A percentile compares a stretch with the other conserved stretches of the same genome.
phyloP scores from a whole-genome alignment of 2,113 vertebrate species.

The Chamaea fasciata region DNA sequence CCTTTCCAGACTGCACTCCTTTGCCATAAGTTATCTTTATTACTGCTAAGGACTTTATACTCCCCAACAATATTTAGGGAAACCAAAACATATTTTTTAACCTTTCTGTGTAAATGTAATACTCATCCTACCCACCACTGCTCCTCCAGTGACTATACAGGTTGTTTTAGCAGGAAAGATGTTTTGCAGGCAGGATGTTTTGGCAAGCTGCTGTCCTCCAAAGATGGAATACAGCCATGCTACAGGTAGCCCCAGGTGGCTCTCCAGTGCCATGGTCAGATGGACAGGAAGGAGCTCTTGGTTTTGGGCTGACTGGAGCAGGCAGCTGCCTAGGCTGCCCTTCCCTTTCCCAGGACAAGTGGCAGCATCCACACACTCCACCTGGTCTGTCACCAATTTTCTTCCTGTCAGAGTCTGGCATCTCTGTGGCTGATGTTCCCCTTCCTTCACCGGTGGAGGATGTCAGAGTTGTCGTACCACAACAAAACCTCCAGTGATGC shows the following conservation, averaged over 20 bases:
- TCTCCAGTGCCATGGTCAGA: background rate
- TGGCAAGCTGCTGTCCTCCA: background rate
- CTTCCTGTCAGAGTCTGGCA: background rate
- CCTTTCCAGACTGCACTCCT: background rate
- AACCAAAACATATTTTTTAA: background rate
- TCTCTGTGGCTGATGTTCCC: background rate
- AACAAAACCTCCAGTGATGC: background rate
- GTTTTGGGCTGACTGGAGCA: background rate
- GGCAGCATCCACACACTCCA: background rate
- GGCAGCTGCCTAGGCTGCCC: background rate
- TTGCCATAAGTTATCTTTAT: background rate
- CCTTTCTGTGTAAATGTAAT: background rate
- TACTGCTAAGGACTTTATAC: background rate
- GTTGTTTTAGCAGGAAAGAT: background rate
- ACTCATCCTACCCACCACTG: background rate
- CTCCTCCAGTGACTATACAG: background rate
- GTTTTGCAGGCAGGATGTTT: background rate
- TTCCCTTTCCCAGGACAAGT: background rate
- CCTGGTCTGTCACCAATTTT: background rate
- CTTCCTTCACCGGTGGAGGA: background rate
- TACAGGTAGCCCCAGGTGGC: background rate
- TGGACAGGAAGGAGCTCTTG: background rate
- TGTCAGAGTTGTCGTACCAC: background rate
- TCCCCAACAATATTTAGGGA: background rate
- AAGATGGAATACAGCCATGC: accelerated